Evolutionary conservation across 2,888 invertebrate species (phyloP), one percentile per base, ranked within the genome.

Genomic region (Sussaba pulchella): DNA sequence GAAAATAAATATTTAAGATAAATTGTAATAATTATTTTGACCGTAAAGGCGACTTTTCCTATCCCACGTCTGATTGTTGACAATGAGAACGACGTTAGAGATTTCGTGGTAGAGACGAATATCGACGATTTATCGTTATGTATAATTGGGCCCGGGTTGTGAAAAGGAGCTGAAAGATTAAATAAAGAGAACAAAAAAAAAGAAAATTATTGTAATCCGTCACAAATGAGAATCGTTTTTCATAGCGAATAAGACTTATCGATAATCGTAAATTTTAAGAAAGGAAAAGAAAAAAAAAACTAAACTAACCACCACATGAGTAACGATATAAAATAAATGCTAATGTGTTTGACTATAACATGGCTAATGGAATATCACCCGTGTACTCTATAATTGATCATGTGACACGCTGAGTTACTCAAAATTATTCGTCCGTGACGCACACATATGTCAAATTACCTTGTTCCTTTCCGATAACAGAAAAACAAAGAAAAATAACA

Each of bases 231-330:
- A 89, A 90, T 88, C 91, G 89, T 91, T 90, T n/a, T 61, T 91
- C 90, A 91, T 91, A 91, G 91, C 87, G 89, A 90, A 89, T 91
- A 91, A 91, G 90, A 89, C 87, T 90, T 90, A 90, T 86, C 82
- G 86, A 83, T 82, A 80, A 79, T 82, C 79, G 71, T 82, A 82
- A 47, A 45, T 72, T 67, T 82, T 17, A 39, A 24, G 54, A 67
- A 47, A 78, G 19, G 19, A 64, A 73, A 82, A 82, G 82, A 84
- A 79, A 64, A 83, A 72, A 85, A 86, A 82, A 77, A 85, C 87
- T 86, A 87, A 89, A 90, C 85, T 89, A 90, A 86, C 85, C 84
- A 85, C 88, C 91, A 90, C 88, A 89, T 87, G 87, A 86, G 84
- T 90, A 90, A 88, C 82, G 77, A 83, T 83, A 82, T 87, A 85